phyloP scores from a whole-genome alignment of 2,113 vertebrate genomes.

The Oreocharis arfaki region DNA sequence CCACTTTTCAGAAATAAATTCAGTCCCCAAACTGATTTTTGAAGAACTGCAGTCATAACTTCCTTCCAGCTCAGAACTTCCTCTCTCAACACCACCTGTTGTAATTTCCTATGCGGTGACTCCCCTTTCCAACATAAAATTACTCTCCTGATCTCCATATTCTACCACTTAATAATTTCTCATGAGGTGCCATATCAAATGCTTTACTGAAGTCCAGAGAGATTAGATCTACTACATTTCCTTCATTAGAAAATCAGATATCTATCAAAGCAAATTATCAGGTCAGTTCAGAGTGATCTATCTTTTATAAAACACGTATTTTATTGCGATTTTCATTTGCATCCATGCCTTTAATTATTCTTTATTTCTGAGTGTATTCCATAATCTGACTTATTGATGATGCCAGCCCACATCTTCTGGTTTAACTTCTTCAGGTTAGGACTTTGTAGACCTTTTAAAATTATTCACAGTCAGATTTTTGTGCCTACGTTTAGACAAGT shows the following conservation, averaged over 20 bases:
- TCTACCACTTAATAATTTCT: not conserved
- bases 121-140: not conserved
- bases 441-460: not conserved
- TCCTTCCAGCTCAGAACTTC: not conserved
- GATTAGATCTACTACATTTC: constrained; percentile 19
- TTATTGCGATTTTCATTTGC: not conserved
- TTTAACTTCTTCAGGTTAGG: not conserved
- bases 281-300: not conserved
- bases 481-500: not conserved
- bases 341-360: not conserved
- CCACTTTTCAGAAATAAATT: not conserved
- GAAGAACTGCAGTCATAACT: not conserved
- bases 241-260: constrained; percentile 26
- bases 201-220: constrained; percentile 17
- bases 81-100: not conserved
- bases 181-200: not conserved
- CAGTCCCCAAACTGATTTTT: not conserved
- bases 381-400: not conserved
- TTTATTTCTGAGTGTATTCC: not conserved
- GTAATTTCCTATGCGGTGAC: not conserved
- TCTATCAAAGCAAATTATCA: not conserved
- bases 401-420: not conserved
- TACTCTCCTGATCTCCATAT: not conserved
- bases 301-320: not conserved
- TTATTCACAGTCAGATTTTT: not conserved